Conservation (phyloP, 2,113 vertebrate genomes). For the Felis catus region DNA sequence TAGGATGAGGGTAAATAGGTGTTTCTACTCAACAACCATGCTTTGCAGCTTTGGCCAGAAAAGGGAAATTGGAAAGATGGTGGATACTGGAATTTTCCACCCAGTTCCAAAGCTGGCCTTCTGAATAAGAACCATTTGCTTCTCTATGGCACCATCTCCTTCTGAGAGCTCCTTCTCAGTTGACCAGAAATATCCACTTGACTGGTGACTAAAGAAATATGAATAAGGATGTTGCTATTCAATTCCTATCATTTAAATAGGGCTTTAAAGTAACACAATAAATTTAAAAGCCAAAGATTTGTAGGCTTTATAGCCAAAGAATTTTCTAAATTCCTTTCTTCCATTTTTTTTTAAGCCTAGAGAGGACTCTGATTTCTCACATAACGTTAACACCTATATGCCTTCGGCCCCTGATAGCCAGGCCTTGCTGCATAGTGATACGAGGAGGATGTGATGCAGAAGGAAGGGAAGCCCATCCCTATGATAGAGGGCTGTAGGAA, state of each 20-base stretch:
- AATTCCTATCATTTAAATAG: neutral
- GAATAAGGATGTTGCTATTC: neutral
- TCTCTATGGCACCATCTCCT: neutral
- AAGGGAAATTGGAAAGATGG: neutral
- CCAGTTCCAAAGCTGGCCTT: too few relatives aligned
- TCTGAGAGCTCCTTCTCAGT: neutral
- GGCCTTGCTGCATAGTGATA: neutral
- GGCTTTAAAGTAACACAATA: neutral
- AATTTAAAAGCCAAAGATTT: neutral
- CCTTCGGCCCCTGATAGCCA: neutral
- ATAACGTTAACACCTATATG: neutral
- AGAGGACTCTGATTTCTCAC: neutral
- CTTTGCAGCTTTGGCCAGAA: neutral
- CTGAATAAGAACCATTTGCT: neutral
- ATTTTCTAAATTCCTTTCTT: neutral
- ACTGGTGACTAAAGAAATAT: neutral
- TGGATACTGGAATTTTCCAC: neutral
- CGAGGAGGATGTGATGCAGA: neutral
- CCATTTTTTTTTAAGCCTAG: neutral
- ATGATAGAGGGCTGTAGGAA: neutral
- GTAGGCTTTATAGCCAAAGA: neutral
- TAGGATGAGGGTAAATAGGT: neutral
- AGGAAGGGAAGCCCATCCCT: neutral
- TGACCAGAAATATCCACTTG: neutral
- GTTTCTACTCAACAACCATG: neutral